Evolutionary conservation across 2,797 vertebrate species (phyloP), one percentile per base, ranked within the genome.

Genomic region (Heliangelus exortis): DNA sequence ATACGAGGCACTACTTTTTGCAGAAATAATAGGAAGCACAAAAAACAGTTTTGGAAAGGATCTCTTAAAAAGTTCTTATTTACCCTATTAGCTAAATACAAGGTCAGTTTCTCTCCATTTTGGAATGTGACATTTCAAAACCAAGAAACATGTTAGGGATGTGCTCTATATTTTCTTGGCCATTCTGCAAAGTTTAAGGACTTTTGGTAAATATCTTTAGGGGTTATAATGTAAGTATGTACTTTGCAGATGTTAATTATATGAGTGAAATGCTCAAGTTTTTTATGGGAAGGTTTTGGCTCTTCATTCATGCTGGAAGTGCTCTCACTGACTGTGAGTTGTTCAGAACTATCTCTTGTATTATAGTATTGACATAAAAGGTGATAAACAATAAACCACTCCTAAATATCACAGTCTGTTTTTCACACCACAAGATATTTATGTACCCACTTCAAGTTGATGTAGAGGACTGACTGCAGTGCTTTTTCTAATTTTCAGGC

Each of bases 251-350:
- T 22, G 29, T 43, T 63, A 85, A 28, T 20, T 1, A 0, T 23
- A 41, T 5, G 1, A 66, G 12, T 22, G 33, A 51, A 11, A 66
- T 36, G 8, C 8, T 47, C 5, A 77, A 57, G 4, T n/a, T 58
- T 66, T 15, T 17, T 75, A 33, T 0, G 2, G 9, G 54, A 41
- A 28, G 8, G 2, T 86, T 89, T 51, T 59, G 53, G 15, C 51
- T 59, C 9, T 55, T 62, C 19, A 15, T 23, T 55, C 15, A 21
- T 15, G 17, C 45, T 72, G 31, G 39, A 88, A 67, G 2, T 25
- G 7, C 43, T 14, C 21, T 61, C 7, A 21, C 19, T 2, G 0
- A 5, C 41, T 31, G 23, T 31, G 12, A 73, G 8, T 34, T 59
- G 15, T 51, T 69, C 50, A 69, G 50, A 85, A 7, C 1, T 0